Conservation (phyloP, 1,140 invertebrate species). For the Cyclargus thomasi region DNA sequence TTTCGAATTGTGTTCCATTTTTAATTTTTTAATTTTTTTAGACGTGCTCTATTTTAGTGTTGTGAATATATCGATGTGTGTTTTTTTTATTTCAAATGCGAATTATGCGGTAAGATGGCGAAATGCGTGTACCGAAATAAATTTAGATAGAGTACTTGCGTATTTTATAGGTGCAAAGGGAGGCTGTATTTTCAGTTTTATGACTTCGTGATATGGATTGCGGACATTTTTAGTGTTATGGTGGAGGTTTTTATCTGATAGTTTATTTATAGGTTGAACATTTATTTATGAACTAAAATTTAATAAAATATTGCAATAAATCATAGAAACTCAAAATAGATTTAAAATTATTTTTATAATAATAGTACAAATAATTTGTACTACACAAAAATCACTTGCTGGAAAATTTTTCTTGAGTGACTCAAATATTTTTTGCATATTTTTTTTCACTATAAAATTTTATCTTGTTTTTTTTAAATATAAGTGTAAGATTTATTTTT, state of each 20-base stretch:
- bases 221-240: neutral
- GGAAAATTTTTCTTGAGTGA: too few relatives aligned
- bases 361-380: too few relatives aligned
- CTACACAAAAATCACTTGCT: too few relatives aligned
- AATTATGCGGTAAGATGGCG: neutral
- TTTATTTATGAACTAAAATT: too few relatives aligned
- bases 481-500: too few relatives aligned
- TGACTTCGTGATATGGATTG: neutral
- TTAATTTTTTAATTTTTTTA: neutral
- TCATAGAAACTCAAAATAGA: too few relatives aligned
- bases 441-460: neutral
- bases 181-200: slow-evolving; percentile 3
- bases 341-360: too few relatives aligned
- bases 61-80: neutral
- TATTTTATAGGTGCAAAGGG: neutral
- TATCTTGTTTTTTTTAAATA: neutral
- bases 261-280: too few relatives aligned
- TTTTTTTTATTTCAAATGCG: neutral
- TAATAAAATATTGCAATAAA: too few relatives aligned
- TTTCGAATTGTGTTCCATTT: neutral
- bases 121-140: neutral
- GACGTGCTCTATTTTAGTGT: neutral
- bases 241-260: neutral
- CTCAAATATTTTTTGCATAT: too few relatives aligned
- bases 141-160: neutral